phyloP scores from a whole-genome alignment of 2,113 vertebrate genomes.

The Podarcis raffonei region DNA sequence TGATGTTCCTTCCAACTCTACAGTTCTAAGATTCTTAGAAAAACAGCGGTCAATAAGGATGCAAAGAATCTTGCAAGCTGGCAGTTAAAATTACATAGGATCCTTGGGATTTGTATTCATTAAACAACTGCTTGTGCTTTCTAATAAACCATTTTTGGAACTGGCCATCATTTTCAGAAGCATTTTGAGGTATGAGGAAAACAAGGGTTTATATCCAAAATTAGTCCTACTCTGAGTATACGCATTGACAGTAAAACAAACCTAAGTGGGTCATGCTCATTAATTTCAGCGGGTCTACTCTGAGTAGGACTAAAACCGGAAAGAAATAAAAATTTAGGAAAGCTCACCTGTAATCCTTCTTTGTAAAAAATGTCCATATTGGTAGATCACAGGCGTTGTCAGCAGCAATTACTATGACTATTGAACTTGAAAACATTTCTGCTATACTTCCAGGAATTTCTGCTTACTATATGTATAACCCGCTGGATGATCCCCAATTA shows the following conservation, averaged over 20 bases:
- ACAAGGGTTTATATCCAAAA: no score
- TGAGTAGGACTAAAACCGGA: no score
- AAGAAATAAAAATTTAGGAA: background rate
- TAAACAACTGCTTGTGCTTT: background rate
- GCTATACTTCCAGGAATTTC: background rate
- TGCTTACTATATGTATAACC: background rate
- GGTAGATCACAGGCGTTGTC: background rate
- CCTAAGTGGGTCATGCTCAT: no score
- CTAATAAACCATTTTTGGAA: background rate
- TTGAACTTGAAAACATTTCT: background rate
- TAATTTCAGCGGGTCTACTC: no score
- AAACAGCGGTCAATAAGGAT: background rate
- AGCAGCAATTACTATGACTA: background rate
- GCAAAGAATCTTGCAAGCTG: background rate
- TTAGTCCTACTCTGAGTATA: no score
- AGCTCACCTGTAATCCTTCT: background rate
- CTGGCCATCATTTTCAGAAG: background rate
- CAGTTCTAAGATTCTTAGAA: no score
- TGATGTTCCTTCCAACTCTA: no score
- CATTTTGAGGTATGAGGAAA: background rate
- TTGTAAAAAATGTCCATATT: background rate
- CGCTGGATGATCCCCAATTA: background rate
- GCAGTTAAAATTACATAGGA: background rate
- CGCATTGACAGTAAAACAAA: no score
- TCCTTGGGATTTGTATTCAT: no score